Evolutionary conservation across 1,140 invertebrate genomes (phyloP), one percentile per base, ranked within the genome.

Genomic region (Drosophila busckii): DNA sequence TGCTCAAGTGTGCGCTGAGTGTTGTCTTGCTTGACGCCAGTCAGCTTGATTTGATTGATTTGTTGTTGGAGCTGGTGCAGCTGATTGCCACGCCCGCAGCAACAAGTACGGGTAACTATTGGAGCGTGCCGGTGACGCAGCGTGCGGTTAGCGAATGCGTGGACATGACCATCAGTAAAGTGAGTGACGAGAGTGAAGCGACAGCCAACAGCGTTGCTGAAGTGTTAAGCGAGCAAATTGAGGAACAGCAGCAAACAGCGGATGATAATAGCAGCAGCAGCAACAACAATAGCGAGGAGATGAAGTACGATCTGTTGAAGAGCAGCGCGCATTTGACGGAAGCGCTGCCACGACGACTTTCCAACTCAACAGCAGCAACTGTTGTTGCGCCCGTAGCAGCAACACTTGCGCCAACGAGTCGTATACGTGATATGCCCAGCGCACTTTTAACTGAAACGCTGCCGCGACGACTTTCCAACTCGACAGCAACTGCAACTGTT

Each of bases 151-250:
- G 32, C 62, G 49, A 69, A 61, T 61, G 66, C 46, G 32, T 34
- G 56, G 68, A 65, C 65, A 82, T 82, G 75, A 82, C 75, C 56
- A 44, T 82, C 31, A 82, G 60, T 37, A 75, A 73, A 62, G 75
- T 69, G 13, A 55, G 49, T 40, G 76, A 82, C 44, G 76, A 82
- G 15, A 75, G 64, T 58, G 76, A 82, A 62, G 13, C 48, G 38
- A 41, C 54, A 59, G 56, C 62, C 22, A 60, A 35, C 44, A 22
- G 12, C 41, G 52, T 41, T 58, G 60, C 37, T 56, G 63, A 80
- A 16, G 53, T 46, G 46, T 78, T 61, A 56, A 66, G 45, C 45
- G 70, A 75, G 25, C 70, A 65, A 62, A 55, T 63, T 15, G 71
- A 78, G 12, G n/a, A n/a, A n/a, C 62, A 52, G 26, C 63, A 40